A percentile compares a stretch with the other conserved stretches of the same genome.
Conservation (phyloP, 1,140 invertebrate species). For the Drosophila punjabiensis region DNA sequence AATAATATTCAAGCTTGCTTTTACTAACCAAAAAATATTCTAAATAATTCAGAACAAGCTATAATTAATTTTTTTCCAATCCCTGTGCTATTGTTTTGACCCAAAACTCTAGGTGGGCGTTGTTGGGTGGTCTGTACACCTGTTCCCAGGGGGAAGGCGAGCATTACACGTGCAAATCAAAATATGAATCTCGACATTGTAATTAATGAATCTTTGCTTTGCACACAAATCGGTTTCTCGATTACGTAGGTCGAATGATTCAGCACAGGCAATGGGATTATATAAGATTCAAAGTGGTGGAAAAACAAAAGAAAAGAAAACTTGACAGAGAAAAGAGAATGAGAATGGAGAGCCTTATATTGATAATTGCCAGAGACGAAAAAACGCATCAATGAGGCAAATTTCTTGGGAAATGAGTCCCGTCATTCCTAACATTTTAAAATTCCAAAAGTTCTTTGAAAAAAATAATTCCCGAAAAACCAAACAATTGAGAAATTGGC, state of each 20-base stretch:
- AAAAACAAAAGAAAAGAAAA: constrained; percentile 7
- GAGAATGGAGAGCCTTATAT: background rate
- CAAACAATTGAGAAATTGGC: constrained; percentile 14
- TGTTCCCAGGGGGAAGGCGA: constrained; percentile 13
- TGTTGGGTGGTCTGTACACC: constrained; percentile 26
- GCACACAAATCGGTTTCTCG: constrained; percentile 34
- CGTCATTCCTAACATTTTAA: background rate
- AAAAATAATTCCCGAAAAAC: background rate
- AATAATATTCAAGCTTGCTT: too few relatives aligned
- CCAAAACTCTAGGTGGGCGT: background rate
- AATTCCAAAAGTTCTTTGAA: constrained; percentile 12
- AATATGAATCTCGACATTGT: constrained; percentile 55
- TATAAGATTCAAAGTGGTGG: constrained; percentile 21
- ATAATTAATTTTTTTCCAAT: background rate
- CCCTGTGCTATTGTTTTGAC: background rate
- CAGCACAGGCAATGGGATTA: constrained; percentile 37
- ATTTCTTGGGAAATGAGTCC: constrained; percentile 11
- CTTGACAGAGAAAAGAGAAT: background rate
- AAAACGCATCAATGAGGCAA: constrained; percentile 9
- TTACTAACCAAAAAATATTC: background rate
- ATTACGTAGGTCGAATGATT: constrained; percentile 52
- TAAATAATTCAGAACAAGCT: background rate
- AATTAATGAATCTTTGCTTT: constrained; percentile 58
- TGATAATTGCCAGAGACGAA: constrained; percentile 37
- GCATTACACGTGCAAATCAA: constrained; percentile 67